phyloP scores from a whole-genome alignment of 2,113 vertebrate species.

The Ameiurus melas region DNA sequence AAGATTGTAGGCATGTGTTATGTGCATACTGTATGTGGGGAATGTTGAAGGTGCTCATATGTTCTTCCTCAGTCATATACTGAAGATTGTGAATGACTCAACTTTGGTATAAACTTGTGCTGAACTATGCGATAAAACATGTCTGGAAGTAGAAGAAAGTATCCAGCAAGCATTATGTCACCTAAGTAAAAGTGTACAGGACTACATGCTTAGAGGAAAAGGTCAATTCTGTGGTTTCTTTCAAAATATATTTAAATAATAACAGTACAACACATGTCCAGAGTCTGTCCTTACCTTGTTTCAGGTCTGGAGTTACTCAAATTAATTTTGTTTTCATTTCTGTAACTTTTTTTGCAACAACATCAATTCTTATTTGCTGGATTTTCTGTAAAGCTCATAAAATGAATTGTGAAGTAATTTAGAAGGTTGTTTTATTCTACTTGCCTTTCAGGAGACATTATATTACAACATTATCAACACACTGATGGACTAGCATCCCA shows the following conservation, averaged over 20 bases:
- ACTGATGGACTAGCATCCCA: not conserved
- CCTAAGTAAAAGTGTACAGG: not conserved
- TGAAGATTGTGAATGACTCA: constrained; percentile 17
- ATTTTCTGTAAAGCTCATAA: not conserved
- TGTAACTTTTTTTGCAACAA: not conserved
- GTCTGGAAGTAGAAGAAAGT: not conserved
- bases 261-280: not conserved
- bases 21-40: not conserved
- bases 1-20: not conserved
- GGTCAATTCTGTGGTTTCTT: not conserved
- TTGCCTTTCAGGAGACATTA: not conserved
- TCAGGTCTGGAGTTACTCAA: not conserved
- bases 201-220: not conserved
- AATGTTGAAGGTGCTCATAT: not conserved
- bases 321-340: not conserved
- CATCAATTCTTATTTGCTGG: not conserved
- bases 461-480: not conserved
- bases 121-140: not conserved
- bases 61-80: not conserved
- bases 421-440: not conserved
- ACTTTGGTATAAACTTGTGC: not conserved
- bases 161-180: constrained; percentile 6
- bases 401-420: not conserved
- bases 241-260: not conserved
- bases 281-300: not conserved